Evolutionary conservation across 2,113 vertebrate species (phyloP).

Genomic region (Hypomesus transpacificus): DNA sequence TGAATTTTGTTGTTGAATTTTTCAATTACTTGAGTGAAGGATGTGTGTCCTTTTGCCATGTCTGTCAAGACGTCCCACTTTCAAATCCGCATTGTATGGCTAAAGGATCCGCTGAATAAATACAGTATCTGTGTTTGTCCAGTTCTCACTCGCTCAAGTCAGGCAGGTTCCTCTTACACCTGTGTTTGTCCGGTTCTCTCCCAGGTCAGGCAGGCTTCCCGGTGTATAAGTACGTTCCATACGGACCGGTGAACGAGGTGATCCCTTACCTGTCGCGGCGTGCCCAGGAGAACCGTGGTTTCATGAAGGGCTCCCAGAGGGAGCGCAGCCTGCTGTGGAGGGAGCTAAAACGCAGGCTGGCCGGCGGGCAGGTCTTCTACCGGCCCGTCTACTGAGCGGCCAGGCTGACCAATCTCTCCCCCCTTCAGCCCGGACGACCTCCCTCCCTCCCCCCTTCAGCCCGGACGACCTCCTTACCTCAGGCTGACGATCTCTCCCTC

Average conservation of each 20-base stretch:
- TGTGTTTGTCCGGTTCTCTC: not conserved
- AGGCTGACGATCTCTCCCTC: not conserved
- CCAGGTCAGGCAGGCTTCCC: conserved; percentile 92
- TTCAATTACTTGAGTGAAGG: too few species aligned
- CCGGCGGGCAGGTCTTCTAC: conserved; percentile 70
- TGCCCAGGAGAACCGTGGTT: conserved; percentile 86
- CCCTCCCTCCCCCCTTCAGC: not conserved
- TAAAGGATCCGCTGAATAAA: too few species aligned
- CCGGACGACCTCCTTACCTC: not conserved
- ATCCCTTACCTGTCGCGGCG: conserved; percentile 91
- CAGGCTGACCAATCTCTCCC: not conserved
- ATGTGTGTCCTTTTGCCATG: too few species aligned
- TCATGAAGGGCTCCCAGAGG: conserved; percentile 78
- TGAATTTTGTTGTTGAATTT: too few species aligned
- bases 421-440: not conserved
- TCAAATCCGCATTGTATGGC: too few species aligned
- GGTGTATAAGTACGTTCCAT: conserved; percentile 93
- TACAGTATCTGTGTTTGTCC: not conserved
- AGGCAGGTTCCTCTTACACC: not conserved
- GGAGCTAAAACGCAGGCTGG: conserved; percentile 78
- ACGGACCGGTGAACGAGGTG: conserved; percentile 86
- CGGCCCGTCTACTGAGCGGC: conserved; percentile 57
- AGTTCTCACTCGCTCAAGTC: conserved; percentile 11
- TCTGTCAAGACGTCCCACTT: too few species aligned
- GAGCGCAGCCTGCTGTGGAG: conserved; percentile 84